These are phyloP conservation scores for Tursiops truncatus DNA, from an alignment of 2,113 vertebrate species.

Conservation along the genomic window DNA sequence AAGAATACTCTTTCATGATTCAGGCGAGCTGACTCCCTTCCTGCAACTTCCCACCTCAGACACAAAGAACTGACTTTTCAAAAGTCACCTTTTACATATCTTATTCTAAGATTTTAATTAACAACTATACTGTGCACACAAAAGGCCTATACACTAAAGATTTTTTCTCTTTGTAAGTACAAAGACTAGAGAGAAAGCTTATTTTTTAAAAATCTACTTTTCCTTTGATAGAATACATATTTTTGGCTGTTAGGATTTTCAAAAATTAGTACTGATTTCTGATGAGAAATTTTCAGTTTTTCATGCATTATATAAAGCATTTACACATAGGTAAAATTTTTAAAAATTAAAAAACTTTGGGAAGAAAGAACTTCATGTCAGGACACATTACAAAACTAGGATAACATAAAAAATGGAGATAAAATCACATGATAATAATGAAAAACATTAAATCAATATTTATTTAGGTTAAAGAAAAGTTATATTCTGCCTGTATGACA, in stretches of 20 bases:
- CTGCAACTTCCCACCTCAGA: background rate
- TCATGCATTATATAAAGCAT: background rate
- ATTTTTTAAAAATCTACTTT: background rate
- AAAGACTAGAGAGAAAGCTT: background rate
- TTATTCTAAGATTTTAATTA: constrained; percentile 16
- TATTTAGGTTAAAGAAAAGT: background rate
- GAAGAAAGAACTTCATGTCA: background rate
- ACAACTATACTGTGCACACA: background rate
- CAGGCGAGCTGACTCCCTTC: background rate
- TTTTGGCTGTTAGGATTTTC: background rate
- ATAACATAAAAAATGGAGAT: background rate
- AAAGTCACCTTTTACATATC: background rate
- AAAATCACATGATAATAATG: background rate
- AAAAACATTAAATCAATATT: background rate
- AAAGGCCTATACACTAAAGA: background rate
- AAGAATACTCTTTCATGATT: background rate
- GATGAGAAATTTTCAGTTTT: constrained; percentile 26
- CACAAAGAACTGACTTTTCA: background rate
- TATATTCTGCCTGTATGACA: background rate
- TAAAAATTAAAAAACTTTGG: background rate
- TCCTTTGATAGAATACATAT: background rate
- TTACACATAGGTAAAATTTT: background rate
- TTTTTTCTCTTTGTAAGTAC: background rate
- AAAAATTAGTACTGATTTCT: constrained; percentile 31
- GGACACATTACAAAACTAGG: background rate